Percentiles rank a stretch among this genome's conserved stretches.
Evolutionary conservation across 2,888 invertebrate genomes (phyloP).

Genomic region (Toxonevra muliebris): DNA sequence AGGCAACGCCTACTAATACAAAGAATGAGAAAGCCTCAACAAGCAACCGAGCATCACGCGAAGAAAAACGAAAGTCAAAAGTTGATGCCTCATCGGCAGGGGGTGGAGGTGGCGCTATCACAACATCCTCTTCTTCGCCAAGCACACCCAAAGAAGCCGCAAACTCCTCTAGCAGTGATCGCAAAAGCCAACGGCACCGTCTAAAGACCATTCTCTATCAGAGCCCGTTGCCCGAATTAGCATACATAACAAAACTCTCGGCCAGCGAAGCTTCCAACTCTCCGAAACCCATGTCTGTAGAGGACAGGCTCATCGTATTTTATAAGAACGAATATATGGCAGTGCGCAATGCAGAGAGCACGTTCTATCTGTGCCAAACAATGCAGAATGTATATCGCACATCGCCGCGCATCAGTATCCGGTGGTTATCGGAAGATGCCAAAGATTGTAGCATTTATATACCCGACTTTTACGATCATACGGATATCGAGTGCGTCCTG

Average conservation of each 20-base stretch:
- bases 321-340: constrained; percentile 92
- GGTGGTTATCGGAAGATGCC: constrained; percentile 81
- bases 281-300: constrained; percentile 67
- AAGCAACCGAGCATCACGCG: constrained; percentile 26
- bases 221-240: constrained; percentile 81
- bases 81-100: constrained; percentile 19
- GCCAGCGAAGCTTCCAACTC: constrained; percentile 70
- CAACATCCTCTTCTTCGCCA: background rate
- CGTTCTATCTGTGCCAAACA: constrained; percentile 88
- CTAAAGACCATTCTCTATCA: constrained; percentile 76
- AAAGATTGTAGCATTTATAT: constrained; percentile 74
- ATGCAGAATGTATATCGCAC: constrained; percentile 90
- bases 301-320: constrained; percentile 86
- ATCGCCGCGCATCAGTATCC: constrained; percentile 85
- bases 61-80: constrained; percentile 38
- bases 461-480: constrained; percentile 89
- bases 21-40: constrained; percentile 28
- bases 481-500: constrained; percentile 90
- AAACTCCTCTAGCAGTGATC: constrained; percentile 41
- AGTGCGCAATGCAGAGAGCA: constrained; percentile 88
- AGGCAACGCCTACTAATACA: constrained; percentile 13
- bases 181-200: constrained; percentile 55
- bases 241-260: constrained; percentile 78
- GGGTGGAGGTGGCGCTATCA: background rate
- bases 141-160: constrained; percentile 1